Evolutionary conservation across 1,140 invertebrate genomes (phyloP), one percentile per base, ranked within the genome.

Genomic region (Armadillidium nasatum): DNA sequence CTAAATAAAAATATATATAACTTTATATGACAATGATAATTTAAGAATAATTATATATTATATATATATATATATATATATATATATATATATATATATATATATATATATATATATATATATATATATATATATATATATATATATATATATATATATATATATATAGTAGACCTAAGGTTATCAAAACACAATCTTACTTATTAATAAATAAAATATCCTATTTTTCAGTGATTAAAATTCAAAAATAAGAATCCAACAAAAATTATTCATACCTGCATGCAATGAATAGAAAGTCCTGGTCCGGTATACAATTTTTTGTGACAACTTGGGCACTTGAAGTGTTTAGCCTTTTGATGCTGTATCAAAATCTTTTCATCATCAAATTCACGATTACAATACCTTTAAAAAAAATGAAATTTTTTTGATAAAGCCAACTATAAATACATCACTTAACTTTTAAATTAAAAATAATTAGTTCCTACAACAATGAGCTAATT

Each of bases 361-460:
- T 99, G 97, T 83, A 99, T 97, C n/a, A 99, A 87, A 87, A 99
- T 99, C 85, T 99, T 99, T 85, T 99, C 98, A 88, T 99, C 98
- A 85, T 99, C 98, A 87, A 99, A 99, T 87, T 99, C 98, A 83
- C 98, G 88, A 86, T 99, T 99, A 84, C 98, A 99, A 88, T 99
- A 99, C 96, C 95, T 98, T 79, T 45, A 81, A 75, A 68, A 72
- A 44, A 19, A 33, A 33, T 33, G 33, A 33, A 33, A 33, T 3
- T 3, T 33, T 33, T 33, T 33, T 33, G 6, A 33, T 33, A 33
- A 3, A 33, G 33, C 33, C 6, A 33, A 3, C 6, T 33, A 33
- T 33, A 33, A 33, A 33, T 33, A 6, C 6, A 33, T 33, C 33
- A 33, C 33, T 33, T 3, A 33, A 33, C 33, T 33, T 3, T 3